These are phyloP conservation scores for Brachionus angularis DNA, from an alignment of 1,140 invertebrate genomes.

Conservation along the genomic window DNA sequence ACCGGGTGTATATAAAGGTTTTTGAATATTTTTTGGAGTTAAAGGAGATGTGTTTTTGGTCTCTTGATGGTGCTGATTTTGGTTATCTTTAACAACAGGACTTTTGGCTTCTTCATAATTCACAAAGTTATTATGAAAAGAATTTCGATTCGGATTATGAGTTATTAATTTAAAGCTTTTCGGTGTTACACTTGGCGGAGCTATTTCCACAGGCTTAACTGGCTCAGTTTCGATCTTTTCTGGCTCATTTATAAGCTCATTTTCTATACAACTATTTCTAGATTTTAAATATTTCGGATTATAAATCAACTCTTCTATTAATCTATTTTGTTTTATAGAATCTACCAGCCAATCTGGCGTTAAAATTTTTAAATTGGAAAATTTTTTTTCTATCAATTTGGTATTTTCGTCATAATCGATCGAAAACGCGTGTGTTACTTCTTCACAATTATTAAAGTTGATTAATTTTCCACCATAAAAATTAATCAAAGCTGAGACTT, in stretches of 20 bases:
- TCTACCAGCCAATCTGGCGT: slow-evolving; percentile 33
- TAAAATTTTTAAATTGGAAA: not conserved
- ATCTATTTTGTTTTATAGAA: not conserved
- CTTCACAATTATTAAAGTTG: not conserved
- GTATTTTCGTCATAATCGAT: not conserved
- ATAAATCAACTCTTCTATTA: not conserved
- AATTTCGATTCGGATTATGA: too few relatives aligned
- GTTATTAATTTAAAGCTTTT: too few relatives aligned
- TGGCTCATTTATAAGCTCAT: not conserved
- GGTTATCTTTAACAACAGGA: not conserved
- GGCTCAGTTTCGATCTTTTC: not conserved
- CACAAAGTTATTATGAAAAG: too few relatives aligned
- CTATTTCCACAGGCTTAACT: not conserved
- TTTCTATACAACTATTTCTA: not conserved
- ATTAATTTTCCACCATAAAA: slow-evolving; percentile 12
- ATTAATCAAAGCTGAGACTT: not conserved
- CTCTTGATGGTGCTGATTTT: not conserved
- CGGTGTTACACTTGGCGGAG: too few relatives aligned
- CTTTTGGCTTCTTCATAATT: too few relatives aligned
- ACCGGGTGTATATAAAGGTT: not conserved
- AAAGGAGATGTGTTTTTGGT: not conserved
- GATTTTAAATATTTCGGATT: slow-evolving; percentile 34
- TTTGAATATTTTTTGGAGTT: not conserved
- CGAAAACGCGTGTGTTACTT: slow-evolving; percentile 6
- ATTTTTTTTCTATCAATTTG: not conserved